Evolutionary conservation across 1,140 invertebrate genomes (phyloP), one percentile per base, ranked within the genome.

Genomic region (Hycleus phaleratus): DNA sequence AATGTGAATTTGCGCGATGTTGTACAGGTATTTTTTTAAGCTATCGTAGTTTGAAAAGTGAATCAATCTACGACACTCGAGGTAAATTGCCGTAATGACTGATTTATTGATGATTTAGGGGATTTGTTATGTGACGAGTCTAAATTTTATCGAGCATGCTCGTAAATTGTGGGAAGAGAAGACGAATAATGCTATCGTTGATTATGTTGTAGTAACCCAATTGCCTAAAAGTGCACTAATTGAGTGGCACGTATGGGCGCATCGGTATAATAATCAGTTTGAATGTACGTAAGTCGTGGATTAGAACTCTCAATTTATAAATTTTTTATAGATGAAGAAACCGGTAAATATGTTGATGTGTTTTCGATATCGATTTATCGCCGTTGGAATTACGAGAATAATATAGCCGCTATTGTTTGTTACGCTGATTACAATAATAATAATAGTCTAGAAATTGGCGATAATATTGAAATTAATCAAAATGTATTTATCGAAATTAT

Each of bases 181-280:
- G 49, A 90, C 88, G n/a, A 90, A 90, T 53, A 91, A 90, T 77
- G 86, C 88, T 44, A 89, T 91, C 61, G 85, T 93, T 59, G 85
- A 92, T 77, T 92, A 88, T 76, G 85, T 93, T 46, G 87, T 94
- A 42, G 85, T 95, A 59, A 80, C 85, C 10, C 81, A 78, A 52
- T 75, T 96, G 63, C 93, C 93, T 0, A 81, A 85, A 26, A 80
- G 77, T 69, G 91, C 90, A n/a, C 77, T 85, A 10, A 84, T 95
- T 38, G 92, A 95, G 75, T 96, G 92, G 92, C 91, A 93, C 70
- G 87, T 93, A 55, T 90, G 88, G 87, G 89, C 88, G 26, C 89
- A 93, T 75, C 81, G 84, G 46, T 86, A 90, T 72, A 93, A 92
- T 74, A 84, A 86, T 74, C 82, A 86, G 63, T 92, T 92, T 71